Evolutionary conservation across 1,140 invertebrate genomes (phyloP), one percentile per base, ranked within the genome.

Genomic region (Drosophila funebris): DNA sequence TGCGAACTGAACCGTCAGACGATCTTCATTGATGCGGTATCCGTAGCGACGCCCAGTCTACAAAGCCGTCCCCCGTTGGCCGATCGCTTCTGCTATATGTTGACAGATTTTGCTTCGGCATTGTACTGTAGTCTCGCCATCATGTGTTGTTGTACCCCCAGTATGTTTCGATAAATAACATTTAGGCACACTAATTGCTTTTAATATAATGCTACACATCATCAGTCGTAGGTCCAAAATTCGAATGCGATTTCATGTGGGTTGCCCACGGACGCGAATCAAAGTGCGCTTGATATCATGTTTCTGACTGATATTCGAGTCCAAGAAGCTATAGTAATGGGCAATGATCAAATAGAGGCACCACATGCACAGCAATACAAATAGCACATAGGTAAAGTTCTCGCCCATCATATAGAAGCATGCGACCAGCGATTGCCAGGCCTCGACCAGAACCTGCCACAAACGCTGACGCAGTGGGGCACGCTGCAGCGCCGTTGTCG

Each of bases 121-220:
- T 62, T 88, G 5, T 88, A 88, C 22, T 89, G 84, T 57, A 89
- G 83, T 73, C 76, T 88, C 18, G 84, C 84, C 46, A 89, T 88
- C 4, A 88, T 88, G 84, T 88, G 83, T 67, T 88, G 83, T 54
- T 88, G 83, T 79, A 89, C 76, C n/a, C 83, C 83, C 14, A 87
- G 67, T 68, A 73, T 87, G 83, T 79, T 87, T 72, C 77, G 83
- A 83, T 85, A 71, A 80, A 61, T 29, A 7, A 27, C 9, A 44
- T 11, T 29, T 27, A 14, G 20, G 39, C 14, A 33, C 31, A 69
- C 43, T 20, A 18, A 36, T 13, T 46, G 57, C 24, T 60, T 60
- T 60, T 60, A 60, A 46, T 60, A 60, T n/a, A 31, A 14, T 48
- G 29, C n/a, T 24, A 48, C 24, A 48, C 24, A 27, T 16, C 22